Conservation (phyloP, 2,797 vertebrate species). For the Malurus splendens region DNA sequence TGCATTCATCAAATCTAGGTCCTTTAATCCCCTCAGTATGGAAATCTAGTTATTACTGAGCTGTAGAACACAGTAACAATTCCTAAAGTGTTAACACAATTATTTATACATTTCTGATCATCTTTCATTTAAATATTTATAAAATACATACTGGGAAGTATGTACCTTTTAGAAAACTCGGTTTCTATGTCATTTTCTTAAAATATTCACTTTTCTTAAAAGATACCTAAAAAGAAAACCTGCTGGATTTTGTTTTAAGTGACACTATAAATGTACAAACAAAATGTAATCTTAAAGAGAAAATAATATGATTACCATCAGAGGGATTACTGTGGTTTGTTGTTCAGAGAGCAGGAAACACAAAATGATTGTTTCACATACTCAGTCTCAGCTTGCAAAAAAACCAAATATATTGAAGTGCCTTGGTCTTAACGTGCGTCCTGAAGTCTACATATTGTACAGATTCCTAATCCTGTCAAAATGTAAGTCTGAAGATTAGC, state of each 20-base stretch:
- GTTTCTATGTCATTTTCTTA: conserved; percentile 50
- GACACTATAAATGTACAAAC: conserved; percentile 56
- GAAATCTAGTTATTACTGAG: conserved; percentile 30
- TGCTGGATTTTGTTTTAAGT: conserved; percentile 61
- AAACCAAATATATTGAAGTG: conserved; percentile 63
- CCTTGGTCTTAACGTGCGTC: conserved; percentile 58
- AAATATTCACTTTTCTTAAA: conserved; percentile 55
- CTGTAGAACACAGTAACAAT: neutral
- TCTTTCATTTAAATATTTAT: conserved; percentile 61
- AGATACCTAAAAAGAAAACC: conserved; percentile 45
- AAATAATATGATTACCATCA: conserved; percentile 58
- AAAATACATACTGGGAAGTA: conserved; percentile 45
- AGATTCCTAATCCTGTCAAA: conserved; percentile 69
- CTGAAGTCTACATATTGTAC: conserved; percentile 65
- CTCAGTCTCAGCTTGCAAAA: conserved; percentile 57
- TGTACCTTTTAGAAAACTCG: conserved; percentile 45
- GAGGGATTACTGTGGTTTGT: conserved; percentile 60
- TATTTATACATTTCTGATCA: conserved; percentile 50
- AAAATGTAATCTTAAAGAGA: conserved; percentile 65
- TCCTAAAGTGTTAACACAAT: conserved; percentile 26
- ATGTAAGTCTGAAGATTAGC: conserved; percentile 69
- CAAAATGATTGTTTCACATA: conserved; percentile 58
- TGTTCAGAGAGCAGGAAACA: conserved; percentile 64
- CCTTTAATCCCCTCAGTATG: conserved; percentile 34
- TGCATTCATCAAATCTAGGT: conserved; percentile 29